These are phyloP conservation scores for Sarcophaga peregrina DNA, from an alignment of 1,140 invertebrate species.

Conservation along the genomic window DNA sequence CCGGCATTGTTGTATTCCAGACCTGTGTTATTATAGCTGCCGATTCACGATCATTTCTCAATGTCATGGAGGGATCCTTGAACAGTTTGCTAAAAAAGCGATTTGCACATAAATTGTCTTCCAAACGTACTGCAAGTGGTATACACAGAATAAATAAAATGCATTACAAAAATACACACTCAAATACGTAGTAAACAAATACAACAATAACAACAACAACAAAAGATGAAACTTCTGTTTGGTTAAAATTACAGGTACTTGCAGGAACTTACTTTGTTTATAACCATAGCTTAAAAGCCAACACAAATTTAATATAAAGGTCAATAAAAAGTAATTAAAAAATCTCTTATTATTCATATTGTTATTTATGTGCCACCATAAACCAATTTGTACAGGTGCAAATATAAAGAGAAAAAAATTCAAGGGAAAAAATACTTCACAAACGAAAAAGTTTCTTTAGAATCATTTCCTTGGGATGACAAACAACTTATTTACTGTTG, in stretches of 20 bases:
- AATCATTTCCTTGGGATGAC: background rate
- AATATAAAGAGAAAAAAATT: background rate
- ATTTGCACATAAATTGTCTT: constrained; percentile 29
- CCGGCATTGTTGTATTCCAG: constrained; percentile 60
- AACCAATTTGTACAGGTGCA: constrained; percentile 10
- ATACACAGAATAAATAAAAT: too few species aligned
- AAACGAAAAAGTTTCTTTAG: constrained; percentile 3
- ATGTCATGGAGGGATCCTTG: constrained; percentile 51
- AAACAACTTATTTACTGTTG: background rate
- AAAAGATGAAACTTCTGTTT: background rate
- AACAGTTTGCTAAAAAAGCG: background rate
- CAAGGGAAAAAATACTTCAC: background rate
- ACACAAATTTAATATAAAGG: background rate
- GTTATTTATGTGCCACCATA: background rate
- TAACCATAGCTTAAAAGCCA: background rate
- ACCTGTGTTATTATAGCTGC: constrained; percentile 59
- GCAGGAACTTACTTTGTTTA: background rate
- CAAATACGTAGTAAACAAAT: background rate
- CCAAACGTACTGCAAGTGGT: constrained; percentile 1
- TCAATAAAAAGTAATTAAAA: background rate
- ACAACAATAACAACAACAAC: background rate
- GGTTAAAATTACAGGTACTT: background rate
- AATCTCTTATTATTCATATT: background rate
- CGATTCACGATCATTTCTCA: constrained; percentile 61
- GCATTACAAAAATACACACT: background rate